Percentiles rank a stretch among this genome's conserved stretches.
phyloP scores from a whole-genome alignment of 2,888 invertebrate genomes.

The Torymus auratus region DNA sequence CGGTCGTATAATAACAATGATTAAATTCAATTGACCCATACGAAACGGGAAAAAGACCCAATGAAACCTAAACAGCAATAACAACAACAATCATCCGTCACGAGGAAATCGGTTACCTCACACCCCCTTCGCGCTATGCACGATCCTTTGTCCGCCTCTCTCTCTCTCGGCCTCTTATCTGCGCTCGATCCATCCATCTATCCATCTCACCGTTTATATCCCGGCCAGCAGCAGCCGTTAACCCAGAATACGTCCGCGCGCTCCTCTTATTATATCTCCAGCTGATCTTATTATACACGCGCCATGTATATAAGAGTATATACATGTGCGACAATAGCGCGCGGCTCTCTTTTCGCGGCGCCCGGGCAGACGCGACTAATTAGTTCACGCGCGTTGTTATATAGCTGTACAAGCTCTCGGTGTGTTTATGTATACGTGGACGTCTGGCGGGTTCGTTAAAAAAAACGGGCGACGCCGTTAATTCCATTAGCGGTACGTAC shows the following conservation, averaged over 20 bases:
- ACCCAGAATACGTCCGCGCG: constrained; percentile 19
- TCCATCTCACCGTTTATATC: constrained; percentile 19
- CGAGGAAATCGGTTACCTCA: background rate
- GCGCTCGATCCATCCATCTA: background rate
- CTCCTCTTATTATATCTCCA: background rate
- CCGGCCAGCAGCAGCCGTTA: constrained; percentile 24
- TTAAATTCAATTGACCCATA: too few relatives aligned
- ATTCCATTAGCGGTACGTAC: constrained; percentile 48
- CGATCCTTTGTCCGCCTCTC: background rate
- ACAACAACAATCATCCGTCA: too few relatives aligned
- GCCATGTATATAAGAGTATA: background rate
- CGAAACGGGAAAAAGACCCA: too few relatives aligned
- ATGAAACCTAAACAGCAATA: too few relatives aligned
- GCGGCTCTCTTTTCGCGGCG: background rate
- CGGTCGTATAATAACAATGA: too few relatives aligned
- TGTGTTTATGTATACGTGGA: background rate
- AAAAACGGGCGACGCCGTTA: constrained; percentile 35
- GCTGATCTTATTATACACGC: too few relatives aligned
- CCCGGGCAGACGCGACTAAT: constrained; percentile 15
- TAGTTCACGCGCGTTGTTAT: background rate
- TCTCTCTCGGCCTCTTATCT: constrained; percentile 9
- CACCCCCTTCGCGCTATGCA: background rate
- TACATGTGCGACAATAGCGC: constrained; percentile 10
- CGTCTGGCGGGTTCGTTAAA: constrained; percentile 17
- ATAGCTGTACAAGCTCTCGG: background rate